phyloP scores from a whole-genome alignment of 1,140 invertebrate species.

The Drosophila dunni region DNA sequence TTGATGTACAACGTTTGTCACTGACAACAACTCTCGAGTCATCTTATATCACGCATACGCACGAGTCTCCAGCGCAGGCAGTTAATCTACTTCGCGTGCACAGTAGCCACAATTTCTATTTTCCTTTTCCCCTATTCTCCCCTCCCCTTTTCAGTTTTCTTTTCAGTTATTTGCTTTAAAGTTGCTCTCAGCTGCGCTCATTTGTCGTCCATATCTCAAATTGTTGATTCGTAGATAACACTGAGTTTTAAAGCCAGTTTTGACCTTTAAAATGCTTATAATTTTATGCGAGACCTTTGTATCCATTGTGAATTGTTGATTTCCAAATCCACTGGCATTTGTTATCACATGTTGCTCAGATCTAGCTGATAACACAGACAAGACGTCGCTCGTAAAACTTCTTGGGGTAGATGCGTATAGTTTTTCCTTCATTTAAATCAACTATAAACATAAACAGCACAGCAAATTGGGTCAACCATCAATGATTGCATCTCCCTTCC shows the following conservation, averaged over 20 bases:
- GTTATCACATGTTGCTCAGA: constrained; percentile 68
- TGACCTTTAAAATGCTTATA: constrained; percentile 63
- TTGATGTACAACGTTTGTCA: constrained; percentile 42
- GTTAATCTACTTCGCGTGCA: constrained; percentile 26
- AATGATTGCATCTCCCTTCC: constrained; percentile 18
- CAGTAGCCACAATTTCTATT: constrained; percentile 43
- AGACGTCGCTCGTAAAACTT: constrained; percentile 50
- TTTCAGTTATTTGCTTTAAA: constrained; percentile 43
- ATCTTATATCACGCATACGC: constrained; percentile 20
- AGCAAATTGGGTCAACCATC: constrained; percentile 68
- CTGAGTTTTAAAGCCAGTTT: constrained; percentile 51
- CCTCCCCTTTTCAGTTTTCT: constrained; percentile 24
- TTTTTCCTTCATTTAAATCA: constrained; percentile 31
- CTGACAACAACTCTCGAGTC: constrained; percentile 17
- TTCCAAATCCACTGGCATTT: constrained; percentile 56
- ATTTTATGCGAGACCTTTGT: constrained; percentile 71
- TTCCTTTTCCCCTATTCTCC: not conserved
- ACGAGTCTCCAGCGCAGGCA: not conserved
- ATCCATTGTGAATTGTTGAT: constrained; percentile 31
- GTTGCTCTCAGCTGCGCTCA: constrained; percentile 45
- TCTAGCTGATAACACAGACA: constrained; percentile 68
- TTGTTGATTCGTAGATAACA: constrained; percentile 41
- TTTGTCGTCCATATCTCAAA: constrained; percentile 58
- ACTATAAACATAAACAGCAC: constrained; percentile 56
- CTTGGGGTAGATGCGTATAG: constrained; percentile 33